Conservation (phyloP, 2,888 invertebrate species). For the Marasmarcha lunaedactyla region DNA sequence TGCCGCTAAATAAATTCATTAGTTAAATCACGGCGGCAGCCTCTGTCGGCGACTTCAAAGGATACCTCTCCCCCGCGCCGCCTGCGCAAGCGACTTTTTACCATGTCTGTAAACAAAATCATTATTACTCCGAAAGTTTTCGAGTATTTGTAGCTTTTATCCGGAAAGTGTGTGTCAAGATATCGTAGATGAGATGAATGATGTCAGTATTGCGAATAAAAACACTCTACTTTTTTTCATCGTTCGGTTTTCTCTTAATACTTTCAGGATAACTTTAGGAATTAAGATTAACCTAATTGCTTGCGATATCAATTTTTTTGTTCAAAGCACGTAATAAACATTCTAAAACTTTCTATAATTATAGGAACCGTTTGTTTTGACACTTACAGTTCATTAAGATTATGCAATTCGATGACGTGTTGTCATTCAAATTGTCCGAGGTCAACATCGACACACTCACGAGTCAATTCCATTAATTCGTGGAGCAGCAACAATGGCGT, state of each 20-base stretch:
- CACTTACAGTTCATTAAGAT: neutral
- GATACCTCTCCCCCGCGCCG: conserved; percentile 25
- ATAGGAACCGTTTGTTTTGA: neutral
- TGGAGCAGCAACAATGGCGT: conserved; percentile 30
- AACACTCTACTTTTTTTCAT: too few species aligned
- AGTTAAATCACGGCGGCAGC: conserved; percentile 71
- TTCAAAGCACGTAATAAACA: too few species aligned
- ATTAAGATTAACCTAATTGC: too few species aligned
- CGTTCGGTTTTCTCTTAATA: too few species aligned
- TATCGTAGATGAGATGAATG: too few species aligned
- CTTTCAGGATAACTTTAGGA: too few species aligned
- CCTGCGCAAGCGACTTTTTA: conserved; percentile 61
- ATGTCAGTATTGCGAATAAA: too few species aligned
- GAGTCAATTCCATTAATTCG: neutral
- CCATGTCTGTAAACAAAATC: conserved; percentile 69
- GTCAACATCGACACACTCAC: conserved; percentile 20
- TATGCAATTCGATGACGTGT: conserved; percentile 12
- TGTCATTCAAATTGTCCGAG: conserved; percentile 22
- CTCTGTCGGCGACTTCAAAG: conserved; percentile 70
- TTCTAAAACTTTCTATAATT: too few species aligned
- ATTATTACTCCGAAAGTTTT: too few species aligned
- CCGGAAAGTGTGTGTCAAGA: too few species aligned
- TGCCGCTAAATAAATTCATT: conserved; percentile 72
- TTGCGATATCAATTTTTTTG: too few species aligned
- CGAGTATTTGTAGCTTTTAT: too few species aligned